Evolutionary conservation across 2,888 invertebrate species (phyloP), one percentile per base, ranked within the genome.

Genomic region (Lucinisca nassula): DNA sequence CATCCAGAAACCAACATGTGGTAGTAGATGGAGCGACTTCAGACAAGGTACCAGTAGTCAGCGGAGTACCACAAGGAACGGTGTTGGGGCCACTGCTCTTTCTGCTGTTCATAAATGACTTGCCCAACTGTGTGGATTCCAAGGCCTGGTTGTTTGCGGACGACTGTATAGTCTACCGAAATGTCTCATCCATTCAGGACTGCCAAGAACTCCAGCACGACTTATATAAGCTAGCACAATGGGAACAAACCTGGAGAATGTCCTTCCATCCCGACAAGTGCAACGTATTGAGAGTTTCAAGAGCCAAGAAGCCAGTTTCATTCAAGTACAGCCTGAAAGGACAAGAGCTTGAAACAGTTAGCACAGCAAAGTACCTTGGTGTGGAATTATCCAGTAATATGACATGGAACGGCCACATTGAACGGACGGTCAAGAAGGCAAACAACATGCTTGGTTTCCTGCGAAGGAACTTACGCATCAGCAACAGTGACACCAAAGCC

Each of bases 191-290:
- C 6, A 27, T 17, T 2, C 21, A 10, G 10, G 61, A 84, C 0
- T 67, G 79, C 0, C 32, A 4, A 1, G 24, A 14, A 0, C 67
- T 84, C 8, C 84, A 84, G 67, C 27, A 75, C 27, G 79, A 84
- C 38, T 45, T 79, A 10, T 14, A 84, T 0, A 27, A 10, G 1
- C 61, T 85, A 27, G 77, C 77, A 51, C 45, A 35, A 40, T 74
- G 79, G 84, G 84, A 73, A 58, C 27, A n/a, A 35, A n/a, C 55
- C 0, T 55, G 80, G 85, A 80, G 72, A 30, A 81, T 85, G 85
- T 21, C 51, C 30, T 84, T 81, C 21, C 76, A 85, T 32, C 77
- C 58, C 37, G 32, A 51, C 27, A 77, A 83, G 40, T 83, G 83
- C 35, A 58, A 75, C 24, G 76, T 82, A 38, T 30, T 77, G 10